phyloP scores from a whole-genome alignment of 2,888 invertebrate species.

The Scelioninae gen. 2 region DNA sequence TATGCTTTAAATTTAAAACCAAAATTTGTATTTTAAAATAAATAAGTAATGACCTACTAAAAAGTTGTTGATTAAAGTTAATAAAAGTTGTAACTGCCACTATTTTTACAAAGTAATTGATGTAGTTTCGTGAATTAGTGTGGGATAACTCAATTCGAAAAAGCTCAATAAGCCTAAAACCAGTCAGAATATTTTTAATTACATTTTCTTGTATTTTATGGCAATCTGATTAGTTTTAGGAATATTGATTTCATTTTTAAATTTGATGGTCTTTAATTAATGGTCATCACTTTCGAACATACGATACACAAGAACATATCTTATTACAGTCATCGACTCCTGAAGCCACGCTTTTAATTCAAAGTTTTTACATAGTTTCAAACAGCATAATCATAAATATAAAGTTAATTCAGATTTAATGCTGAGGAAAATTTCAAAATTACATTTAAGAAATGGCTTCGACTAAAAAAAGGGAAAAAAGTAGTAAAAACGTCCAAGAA shows the following conservation, averaged over 20 bases:
- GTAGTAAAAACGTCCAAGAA: slow-evolving; percentile 41
- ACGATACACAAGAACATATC: slow-evolving; percentile 34
- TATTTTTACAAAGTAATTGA: slow-evolving; percentile 21
- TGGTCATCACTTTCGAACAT: neutral
- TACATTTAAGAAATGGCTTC: slow-evolving; percentile 15
- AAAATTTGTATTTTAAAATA: neutral
- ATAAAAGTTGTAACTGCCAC: slow-evolving; percentile 43
- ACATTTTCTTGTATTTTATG: too few relatives aligned
- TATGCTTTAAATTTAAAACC: neutral
- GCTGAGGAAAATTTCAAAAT: neutral
- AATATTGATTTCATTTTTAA: too few relatives aligned
- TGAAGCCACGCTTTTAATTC: slow-evolving; percentile 50
- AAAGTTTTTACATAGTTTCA: slow-evolving; percentile 23
- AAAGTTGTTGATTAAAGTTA: neutral
- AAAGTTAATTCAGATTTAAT: neutral
- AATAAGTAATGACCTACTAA: too few relatives aligned
- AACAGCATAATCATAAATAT: slow-evolving; percentile 4
- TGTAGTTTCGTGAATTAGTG: slow-evolving; percentile 9
- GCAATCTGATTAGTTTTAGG: too few relatives aligned
- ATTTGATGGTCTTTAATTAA: too few relatives aligned
- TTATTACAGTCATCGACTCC: slow-evolving; percentile 30
- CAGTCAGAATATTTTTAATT: too few relatives aligned
- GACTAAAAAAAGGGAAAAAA: slow-evolving; percentile 24
- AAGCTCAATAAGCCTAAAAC: too few relatives aligned
- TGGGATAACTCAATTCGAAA: too few relatives aligned